phyloP scores from a whole-genome alignment of 1,140 invertebrate species.

The Coenobita brevimanus region DNA sequence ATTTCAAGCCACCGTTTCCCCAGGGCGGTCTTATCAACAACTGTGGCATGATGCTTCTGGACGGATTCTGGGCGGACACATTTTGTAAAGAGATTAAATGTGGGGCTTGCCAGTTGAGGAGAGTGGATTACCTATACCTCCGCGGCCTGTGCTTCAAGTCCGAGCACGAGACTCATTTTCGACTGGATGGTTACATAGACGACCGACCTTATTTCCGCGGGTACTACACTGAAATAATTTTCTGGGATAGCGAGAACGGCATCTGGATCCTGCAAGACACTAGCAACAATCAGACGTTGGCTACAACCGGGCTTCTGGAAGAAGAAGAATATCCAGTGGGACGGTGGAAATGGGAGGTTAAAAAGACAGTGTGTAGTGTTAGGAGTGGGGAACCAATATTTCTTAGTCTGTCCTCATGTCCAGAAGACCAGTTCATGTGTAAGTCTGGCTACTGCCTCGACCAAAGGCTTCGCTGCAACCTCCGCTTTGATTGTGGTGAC shows the following conservation, averaged over 20 bases:
- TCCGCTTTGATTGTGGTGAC: slow-evolving; percentile 73
- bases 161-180: background rate
- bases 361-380: slow-evolving; percentile 3
- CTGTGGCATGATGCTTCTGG: background rate
- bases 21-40: background rate
- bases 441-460: slow-evolving; percentile 73
- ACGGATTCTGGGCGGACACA: background rate
- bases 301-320: background rate
- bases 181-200: background rate
- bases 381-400: background rate
- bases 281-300: background rate
- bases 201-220: background rate
- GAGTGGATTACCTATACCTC: background rate
- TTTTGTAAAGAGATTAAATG: background rate
- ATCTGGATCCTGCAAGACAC: background rate
- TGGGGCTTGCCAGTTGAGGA: background rate
- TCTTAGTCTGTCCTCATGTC: slow-evolving; percentile 46
- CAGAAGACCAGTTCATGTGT: slow-evolving; percentile 71
- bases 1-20: background rate
- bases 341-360: background rate
- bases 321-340: background rate
- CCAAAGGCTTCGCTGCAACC: slow-evolving; percentile 72
- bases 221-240: background rate
- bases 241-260: background rate
- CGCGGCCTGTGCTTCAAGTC: slow-evolving; percentile 8